A percentile compares a stretch with the other conserved stretches of the same genome.
Evolutionary conservation across 2,797 vertebrate species (phyloP).

Genomic region (Percopsis omiscomaycus): DNA sequence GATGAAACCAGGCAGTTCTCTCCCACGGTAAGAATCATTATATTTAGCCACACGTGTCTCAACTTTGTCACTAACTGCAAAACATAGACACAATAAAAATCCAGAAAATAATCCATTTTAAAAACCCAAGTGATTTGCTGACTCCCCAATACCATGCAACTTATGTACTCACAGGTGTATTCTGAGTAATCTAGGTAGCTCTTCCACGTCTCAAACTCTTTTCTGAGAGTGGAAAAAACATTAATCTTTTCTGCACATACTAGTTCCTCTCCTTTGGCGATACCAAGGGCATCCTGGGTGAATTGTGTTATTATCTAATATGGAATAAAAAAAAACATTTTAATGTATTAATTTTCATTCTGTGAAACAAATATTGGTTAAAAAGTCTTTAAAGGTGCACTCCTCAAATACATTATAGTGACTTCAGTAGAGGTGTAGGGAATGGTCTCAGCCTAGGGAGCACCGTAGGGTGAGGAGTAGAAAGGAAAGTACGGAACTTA

Average conservation of each 20-base stretch:
- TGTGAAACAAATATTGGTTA: not conserved
- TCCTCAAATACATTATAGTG: no score
- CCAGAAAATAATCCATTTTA: not conserved
- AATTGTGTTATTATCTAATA: conserved; percentile 75
- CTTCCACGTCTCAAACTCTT: conserved; percentile 69
- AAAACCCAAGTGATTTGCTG: no score
- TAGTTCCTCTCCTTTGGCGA: conserved; percentile 74
- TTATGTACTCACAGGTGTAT: conserved; percentile 51
- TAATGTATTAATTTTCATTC: conserved; percentile 1
- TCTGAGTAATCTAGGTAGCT: conserved; percentile 38
- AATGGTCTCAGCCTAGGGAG: no score
- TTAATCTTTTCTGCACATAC: conserved; percentile 60
- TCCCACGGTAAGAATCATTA: conserved; percentile 78
- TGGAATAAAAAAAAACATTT: not conserved
- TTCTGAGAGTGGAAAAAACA: conserved; percentile 66
- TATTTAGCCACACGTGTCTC: conserved; percentile 57
- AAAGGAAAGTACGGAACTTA: no score
- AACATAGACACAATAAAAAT: not conserved
- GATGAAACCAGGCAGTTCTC: conserved; percentile 85
- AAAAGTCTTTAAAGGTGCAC: no score
- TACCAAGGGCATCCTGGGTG: conserved; percentile 65
- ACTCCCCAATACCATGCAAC: not conserved
- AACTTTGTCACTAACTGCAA: conserved; percentile 66
- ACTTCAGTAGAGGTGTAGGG: no score
- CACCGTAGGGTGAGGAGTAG: no score